Conservation (phyloP, 1,140 invertebrate genomes). For the Drosophila eugracilis region DNA sequence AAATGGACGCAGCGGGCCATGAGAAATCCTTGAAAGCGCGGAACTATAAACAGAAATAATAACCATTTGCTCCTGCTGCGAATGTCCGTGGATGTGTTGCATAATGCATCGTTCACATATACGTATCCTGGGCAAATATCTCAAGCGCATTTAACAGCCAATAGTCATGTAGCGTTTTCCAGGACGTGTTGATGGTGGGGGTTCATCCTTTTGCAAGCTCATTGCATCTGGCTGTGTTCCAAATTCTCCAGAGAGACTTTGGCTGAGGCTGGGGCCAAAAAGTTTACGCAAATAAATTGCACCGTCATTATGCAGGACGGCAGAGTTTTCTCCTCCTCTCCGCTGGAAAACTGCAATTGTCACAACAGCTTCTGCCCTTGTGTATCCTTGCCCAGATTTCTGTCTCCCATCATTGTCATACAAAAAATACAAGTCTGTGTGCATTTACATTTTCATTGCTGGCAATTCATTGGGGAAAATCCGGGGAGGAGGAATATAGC, state of each 20-base stretch:
- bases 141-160: constrained; percentile 52
- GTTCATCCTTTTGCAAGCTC: constrained; percentile 6
- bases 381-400: constrained; percentile 51
- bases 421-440: constrained; percentile 39
- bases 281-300: constrained; percentile 79
- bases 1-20: constrained; percentile 33
- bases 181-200: constrained; percentile 13
- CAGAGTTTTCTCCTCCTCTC: constrained; percentile 19
- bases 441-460: constrained; percentile 76
- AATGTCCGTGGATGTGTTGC: constrained; percentile 7
- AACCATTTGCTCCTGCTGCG: constrained; percentile 29
- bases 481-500: background rate
- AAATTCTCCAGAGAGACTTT: constrained; percentile 20
- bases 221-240: constrained; percentile 35
- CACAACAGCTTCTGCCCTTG: constrained; percentile 30
- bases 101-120: constrained; percentile 5
- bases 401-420: constrained; percentile 53
- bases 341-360: constrained; percentile 51
- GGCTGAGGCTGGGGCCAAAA: constrained; percentile 46
- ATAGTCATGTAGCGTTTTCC: constrained; percentile 32
- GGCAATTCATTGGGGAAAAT: constrained; percentile 55
- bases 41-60: constrained; percentile 38
- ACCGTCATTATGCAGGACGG: constrained; percentile 57
- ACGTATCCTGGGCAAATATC: constrained; percentile 17
- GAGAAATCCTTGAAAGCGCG: constrained; percentile 26